A percentile compares a stretch with the other conserved stretches of the same genome.
Evolutionary conservation across 1,140 invertebrate genomes (phyloP).

Genomic region (Octopus bimaculoides): DNA sequence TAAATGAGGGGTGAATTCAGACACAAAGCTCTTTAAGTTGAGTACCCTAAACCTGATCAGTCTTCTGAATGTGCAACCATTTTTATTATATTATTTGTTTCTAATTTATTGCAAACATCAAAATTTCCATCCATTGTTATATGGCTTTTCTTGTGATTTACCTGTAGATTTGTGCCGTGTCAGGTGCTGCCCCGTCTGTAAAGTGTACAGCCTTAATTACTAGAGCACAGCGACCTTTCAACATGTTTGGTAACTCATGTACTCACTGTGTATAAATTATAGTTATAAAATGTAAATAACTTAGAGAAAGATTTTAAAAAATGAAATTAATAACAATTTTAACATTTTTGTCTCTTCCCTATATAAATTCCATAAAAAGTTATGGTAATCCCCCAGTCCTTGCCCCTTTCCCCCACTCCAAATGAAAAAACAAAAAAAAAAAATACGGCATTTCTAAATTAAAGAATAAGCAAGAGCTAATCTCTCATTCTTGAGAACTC

Average conservation of each 20-base stretch:
- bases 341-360: too few species aligned
- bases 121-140: neutral
- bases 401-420: too few species aligned
- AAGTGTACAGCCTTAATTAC: neutral
- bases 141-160: neutral
- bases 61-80: constrained; percentile 1
- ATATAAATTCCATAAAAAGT: too few species aligned
- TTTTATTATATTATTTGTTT: neutral
- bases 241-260: neutral
- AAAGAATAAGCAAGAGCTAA: too few species aligned
- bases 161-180: neutral
- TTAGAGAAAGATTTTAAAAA: neutral
- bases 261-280: neutral
- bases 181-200: neutral
- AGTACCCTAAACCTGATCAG: too few species aligned
- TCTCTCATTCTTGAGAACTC: too few species aligned
- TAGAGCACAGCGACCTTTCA: neutral
- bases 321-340: neutral
- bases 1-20: too few species aligned
- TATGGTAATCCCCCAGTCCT: too few species aligned
- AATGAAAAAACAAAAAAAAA: too few species aligned
- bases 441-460: too few species aligned
- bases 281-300: neutral
- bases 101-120: neutral
- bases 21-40: too few species aligned